A percentile compares a stretch with the other conserved stretches of the same genome.
These are phyloP conservation scores for Lissonota sp. DNA, from an alignment of 2,888 invertebrate genomes.

Conservation along the genomic window DNA sequence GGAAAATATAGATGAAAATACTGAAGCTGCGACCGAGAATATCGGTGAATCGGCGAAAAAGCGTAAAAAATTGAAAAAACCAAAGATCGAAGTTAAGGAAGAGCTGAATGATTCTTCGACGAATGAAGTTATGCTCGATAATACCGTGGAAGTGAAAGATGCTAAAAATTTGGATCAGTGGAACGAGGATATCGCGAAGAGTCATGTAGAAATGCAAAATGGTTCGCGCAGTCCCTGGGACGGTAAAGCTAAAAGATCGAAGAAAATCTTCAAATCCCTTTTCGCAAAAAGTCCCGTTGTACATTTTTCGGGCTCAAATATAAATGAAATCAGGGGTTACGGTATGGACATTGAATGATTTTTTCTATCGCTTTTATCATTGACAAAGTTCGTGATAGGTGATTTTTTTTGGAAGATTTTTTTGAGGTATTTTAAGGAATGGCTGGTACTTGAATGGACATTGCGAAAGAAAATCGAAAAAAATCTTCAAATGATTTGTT, in stretches of 20 bases:
- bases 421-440: neutral
- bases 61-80: constrained; percentile 61
- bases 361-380: neutral
- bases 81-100: constrained; percentile 31
- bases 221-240: constrained; percentile 52
- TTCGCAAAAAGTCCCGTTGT: constrained; percentile 73
- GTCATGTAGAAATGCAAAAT: constrained; percentile 16
- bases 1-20: constrained; percentile 51
- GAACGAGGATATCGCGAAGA: constrained; percentile 11
- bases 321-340: constrained; percentile 79
- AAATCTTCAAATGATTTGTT: too few relatives aligned
- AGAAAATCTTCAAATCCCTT: constrained; percentile 73
- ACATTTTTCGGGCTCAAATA: constrained; percentile 79
- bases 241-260: constrained; percentile 66
- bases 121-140: constrained; percentile 31
- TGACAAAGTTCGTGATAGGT: neutral
- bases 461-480: too few relatives aligned
- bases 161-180: neutral
- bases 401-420: neutral
- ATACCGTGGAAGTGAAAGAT: neutral
- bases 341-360: constrained; percentile 65
- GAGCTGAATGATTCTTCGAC: constrained; percentile 19
- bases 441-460: too few relatives aligned
- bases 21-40: constrained; percentile 25
- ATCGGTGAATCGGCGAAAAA: constrained; percentile 40